These are phyloP conservation scores for Uromys caudimaculatus DNA, from an alignment of 2,797 vertebrate genomes.

Conservation along the genomic window DNA sequence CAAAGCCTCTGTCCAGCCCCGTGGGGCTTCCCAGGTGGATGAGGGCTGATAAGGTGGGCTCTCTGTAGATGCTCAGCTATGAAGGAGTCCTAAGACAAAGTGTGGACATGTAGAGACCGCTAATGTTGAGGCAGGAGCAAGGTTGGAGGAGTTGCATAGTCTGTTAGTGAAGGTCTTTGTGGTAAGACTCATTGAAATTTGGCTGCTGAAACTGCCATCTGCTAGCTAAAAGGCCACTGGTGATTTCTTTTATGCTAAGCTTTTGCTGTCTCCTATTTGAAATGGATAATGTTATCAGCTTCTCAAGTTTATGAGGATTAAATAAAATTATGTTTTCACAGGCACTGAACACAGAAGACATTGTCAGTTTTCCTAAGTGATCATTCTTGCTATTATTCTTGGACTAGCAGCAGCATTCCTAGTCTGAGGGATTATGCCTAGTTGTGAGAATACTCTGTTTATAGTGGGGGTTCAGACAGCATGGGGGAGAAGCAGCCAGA, in stretches of 20 bases:
- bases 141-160: neutral
- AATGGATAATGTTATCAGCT: neutral
- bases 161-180: neutral
- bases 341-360: neutral
- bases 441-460: neutral
- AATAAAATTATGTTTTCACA: constrained; percentile 1
- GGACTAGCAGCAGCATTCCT: neutral
- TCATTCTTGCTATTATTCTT: neutral
- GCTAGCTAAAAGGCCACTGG: neutral
- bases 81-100: neutral
- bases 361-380: neutral
- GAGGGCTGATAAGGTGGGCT: neutral
- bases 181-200: neutral
- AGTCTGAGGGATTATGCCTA: neutral
- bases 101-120: neutral
- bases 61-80: neutral
- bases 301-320: neutral
- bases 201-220: neutral
- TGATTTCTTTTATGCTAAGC: neutral
- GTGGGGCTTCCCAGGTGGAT: neutral
- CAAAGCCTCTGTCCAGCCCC: neutral
- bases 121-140: neutral
- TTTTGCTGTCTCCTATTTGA: neutral
- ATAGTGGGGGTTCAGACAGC: neutral
- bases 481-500: neutral